Percentiles rank a stretch among this genome's conserved stretches.
Conservation (phyloP, 2,113 vertebrate species). For the Vombatus ursinus region DNA sequence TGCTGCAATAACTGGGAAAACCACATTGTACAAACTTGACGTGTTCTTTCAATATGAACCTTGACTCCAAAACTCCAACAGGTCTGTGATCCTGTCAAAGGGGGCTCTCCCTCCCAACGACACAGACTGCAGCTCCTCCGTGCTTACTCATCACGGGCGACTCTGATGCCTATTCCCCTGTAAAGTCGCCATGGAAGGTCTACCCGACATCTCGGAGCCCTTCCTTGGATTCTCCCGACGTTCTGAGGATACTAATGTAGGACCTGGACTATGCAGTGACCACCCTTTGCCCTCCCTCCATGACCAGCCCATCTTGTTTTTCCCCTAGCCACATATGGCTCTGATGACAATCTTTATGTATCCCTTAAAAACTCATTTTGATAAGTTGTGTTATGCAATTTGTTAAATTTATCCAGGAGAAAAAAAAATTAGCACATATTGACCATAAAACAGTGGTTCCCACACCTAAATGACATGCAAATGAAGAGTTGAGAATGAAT, state of each 20-base stretch:
- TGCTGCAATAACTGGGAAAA: conserved; percentile 15
- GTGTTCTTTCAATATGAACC: neutral
- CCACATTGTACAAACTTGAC: conserved; percentile 3
- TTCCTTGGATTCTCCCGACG: neutral
- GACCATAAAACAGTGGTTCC: neutral
- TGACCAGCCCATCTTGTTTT: neutral
- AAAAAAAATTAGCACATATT: neutral
- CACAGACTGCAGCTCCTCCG: neutral
- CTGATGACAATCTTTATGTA: neutral
- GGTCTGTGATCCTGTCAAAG: neutral
- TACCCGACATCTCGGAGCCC: neutral
- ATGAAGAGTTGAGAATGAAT: neutral
- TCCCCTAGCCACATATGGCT: neutral
- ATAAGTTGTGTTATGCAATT: conserved; percentile 19
- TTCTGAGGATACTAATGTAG: neutral
- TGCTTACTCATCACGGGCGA: no score
- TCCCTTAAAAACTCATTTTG: conserved; percentile 2
- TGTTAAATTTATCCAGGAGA: conserved; percentile 16
- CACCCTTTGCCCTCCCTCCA: no score
- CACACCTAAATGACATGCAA: conserved; percentile 27
- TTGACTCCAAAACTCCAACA: neutral
- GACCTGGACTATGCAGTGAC: neutral
- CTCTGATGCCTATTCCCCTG: no score
- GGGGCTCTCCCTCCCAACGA: neutral
- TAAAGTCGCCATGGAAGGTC: neutral